phyloP scores from a whole-genome alignment of 1,140 invertebrate genomes.

The Lithobius niger region DNA sequence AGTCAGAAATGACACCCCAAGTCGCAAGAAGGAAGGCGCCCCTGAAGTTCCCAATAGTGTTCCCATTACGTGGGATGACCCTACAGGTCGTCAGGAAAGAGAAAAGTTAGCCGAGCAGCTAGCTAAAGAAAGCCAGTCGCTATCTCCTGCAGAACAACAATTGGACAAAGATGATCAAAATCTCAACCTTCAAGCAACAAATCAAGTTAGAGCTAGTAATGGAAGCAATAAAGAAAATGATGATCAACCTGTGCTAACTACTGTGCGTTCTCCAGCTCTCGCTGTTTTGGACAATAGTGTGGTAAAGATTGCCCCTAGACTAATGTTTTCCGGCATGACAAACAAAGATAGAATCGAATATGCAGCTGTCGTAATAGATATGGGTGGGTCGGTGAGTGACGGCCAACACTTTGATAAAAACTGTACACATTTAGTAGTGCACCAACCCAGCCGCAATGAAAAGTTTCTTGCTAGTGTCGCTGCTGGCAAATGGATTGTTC shows the following conservation, averaged over 20 bases:
- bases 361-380: slow-evolving; percentile 36
- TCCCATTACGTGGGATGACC: slow-evolving; percentile 36
- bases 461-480: slow-evolving; percentile 71
- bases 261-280: no score
- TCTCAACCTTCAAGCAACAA: no score
- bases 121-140: neutral
- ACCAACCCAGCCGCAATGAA: slow-evolving; percentile 60
- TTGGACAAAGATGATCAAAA: no score
- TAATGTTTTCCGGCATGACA: slow-evolving; percentile 34
- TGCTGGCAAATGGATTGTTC: slow-evolving; percentile 72
- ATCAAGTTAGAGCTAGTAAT: no score
- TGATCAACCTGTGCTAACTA: no score
- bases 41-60: slow-evolving; percentile 27
- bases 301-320: no score
- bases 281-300: slow-evolving; percentile 30
- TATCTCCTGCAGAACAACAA: no score
- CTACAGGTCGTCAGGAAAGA: slow-evolving; percentile 26
- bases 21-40: no score
- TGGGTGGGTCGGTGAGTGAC: slow-evolving; percentile 52
- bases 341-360: slow-evolving; percentile 21
- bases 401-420: slow-evolving; percentile 44
- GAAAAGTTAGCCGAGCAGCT: slow-evolving; percentile 14
- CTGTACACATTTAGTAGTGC: slow-evolving; percentile 63
- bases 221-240: no score
- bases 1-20: no score